phyloP scores from a whole-genome alignment of 2,113 vertebrate species.

The Syngnathus typhle region DNA sequence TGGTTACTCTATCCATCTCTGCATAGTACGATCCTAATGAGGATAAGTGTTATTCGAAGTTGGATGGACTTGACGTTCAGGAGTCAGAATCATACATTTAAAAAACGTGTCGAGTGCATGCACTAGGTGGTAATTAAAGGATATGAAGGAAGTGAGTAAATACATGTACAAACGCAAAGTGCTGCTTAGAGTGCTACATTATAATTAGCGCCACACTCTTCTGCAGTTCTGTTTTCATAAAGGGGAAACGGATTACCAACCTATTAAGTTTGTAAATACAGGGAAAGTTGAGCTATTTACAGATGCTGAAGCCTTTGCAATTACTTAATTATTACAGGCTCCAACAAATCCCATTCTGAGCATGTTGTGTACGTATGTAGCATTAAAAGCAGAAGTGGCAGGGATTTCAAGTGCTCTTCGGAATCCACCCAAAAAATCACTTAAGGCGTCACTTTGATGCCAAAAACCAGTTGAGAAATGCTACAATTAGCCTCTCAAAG shows the following conservation, averaged over 20 bases:
- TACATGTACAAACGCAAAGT: slow-evolving; percentile 51
- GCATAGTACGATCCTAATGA: background rate
- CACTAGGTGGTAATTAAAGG: slow-evolving; percentile 53
- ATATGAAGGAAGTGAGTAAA: slow-evolving; percentile 44
- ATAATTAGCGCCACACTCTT: slow-evolving; percentile 53
- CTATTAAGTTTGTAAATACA: background rate
- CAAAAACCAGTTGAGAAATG: slow-evolving; percentile 54
- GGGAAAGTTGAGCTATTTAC: background rate
- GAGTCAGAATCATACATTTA: background rate
- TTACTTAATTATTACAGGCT: slow-evolving; percentile 28
- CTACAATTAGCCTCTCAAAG: slow-evolving; percentile 48
- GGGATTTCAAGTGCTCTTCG: slow-evolving; percentile 45
- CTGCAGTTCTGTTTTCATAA: slow-evolving; percentile 53
- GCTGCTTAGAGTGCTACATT: slow-evolving; percentile 42
- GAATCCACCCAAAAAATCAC: slow-evolving; percentile 60
- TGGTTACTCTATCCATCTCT: too few relatives aligned
- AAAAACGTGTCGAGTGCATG: background rate
- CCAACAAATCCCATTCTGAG: slow-evolving; percentile 27
- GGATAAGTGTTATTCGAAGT: background rate
- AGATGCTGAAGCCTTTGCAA: slow-evolving; percentile 11
- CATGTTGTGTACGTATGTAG: slow-evolving; percentile 28
- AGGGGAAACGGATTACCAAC: slow-evolving; percentile 37
- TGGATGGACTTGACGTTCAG: background rate
- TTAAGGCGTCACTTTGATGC: slow-evolving; percentile 52
- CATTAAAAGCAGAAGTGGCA: slow-evolving; percentile 37